Evolutionary conservation across 2,888 invertebrate genomes (phyloP), one percentile per base, ranked within the genome.

Genomic region (Hirtodrosophila duncani): DNA sequence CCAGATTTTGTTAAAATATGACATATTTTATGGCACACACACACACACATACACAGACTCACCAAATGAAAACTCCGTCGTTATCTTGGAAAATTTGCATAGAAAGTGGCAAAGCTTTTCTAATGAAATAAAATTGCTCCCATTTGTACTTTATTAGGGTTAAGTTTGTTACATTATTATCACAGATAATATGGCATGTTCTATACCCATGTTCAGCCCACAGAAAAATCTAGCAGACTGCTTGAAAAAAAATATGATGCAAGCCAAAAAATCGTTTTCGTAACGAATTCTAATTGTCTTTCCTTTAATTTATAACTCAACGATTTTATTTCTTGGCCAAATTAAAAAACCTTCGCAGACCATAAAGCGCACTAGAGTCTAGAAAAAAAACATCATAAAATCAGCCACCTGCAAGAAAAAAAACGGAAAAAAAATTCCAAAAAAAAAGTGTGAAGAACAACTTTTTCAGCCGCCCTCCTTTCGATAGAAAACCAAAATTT

Each of bases 1-100:
- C 77, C 82, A 74, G 66, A 66, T 69, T 82, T 74, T 52, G 61
- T 63, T 68, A 78, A 81, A 81, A 79, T 83, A 77, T 75, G 83
- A 75, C 82, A 83, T 80, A 83, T 83, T 83, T 84, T 80, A 83
- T 79, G 72, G 67, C 75, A 72, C 67, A 57, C 61, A 63, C 60
- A 34, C 59, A 63, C n/a, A n/a, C n/a, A n/a, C n/a, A n/a, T n/a
- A n/a, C n/a, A n/a, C n/a, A n/a, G n/a, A n/a, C n/a, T n/a, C n/a
- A n/a, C n/a, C n/a, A n/a, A n/a, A n/a, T n/a, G n/a, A n/a, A n/a
- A n/a, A n/a, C n/a, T n/a, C n/a, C n/a, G n/a, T n/a, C n/a, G 17
- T 26, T 26, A n/a, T 23, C 36, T 30, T 2, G 8, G 2, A n/a
- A 39, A 38, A 44, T 39, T 48, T 53, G 56, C 52, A 49, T 46